Evolutionary conservation across 1,140 invertebrate species (phyloP), one percentile per base, ranked within the genome.

Genomic region (Triops cancriformis): DNA sequence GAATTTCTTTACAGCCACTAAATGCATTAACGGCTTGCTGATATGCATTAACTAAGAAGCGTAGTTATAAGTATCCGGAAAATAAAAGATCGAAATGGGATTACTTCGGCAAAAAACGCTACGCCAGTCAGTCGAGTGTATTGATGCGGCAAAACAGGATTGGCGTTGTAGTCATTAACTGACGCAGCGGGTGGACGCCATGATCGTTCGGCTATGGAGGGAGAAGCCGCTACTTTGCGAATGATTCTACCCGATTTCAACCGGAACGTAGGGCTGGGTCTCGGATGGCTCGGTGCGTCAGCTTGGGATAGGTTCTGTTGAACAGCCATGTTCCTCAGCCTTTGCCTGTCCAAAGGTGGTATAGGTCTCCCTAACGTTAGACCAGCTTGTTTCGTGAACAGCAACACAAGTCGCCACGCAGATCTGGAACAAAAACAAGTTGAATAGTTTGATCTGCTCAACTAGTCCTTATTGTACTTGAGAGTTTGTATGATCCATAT

Each of bases 231-330:
- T 18, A 76, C 27, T 42, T 41, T 76, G 23, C 74, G 74, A 43
- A 76, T 76, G 11, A 76, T 27, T 76, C 45, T 76, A 31, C 74
- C 74, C 10, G 74, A 76, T 26, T 42, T 76, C 11, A 76, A 45
- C 18, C 37, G 37, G 23, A 76, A 76, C 10, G 41, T 43, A 42
- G 26, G 74, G 11, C 74, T 76, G 64, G 12, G 37, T 31, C 27
- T 76, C 23, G 51, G 23, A 18, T 64, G 18, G 51, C 14, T 64
- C 18, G 74, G 1, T 41, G 26, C 42, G 37, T 26, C 45, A 10
- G 74, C 26, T 26, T 43, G 37, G 23, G 37, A 23, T 26, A 76
- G 74, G 18, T 9, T 43, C 26, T 76, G 27, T 26, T 43, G 37
- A 11, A 76, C 26, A n/a, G 74, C 74, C 18, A 43, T 41, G 14